Evolutionary conservation across 1,140 invertebrate species (phyloP), one percentile per base, ranked within the genome.

Genomic region (Halesus radiatus): DNA sequence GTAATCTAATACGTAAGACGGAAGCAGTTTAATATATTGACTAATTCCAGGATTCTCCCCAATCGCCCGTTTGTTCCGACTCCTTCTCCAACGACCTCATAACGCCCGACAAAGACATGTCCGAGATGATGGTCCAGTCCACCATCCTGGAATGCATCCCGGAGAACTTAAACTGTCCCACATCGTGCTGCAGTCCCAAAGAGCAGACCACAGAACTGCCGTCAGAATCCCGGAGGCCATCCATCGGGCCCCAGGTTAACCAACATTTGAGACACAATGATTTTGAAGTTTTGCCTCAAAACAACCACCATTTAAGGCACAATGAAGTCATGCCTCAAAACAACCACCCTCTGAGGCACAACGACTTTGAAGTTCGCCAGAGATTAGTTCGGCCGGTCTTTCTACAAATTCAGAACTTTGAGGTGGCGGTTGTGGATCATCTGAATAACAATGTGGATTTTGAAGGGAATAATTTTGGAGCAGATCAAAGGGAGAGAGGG

Each of bases 41-140:
- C 26, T 37, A 10, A 45, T 76, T 76, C n/a, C 66, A 81, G 75
- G 80, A 81, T 73, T 81, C 80, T n/a, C 80, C 80, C 22, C 80
- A 77, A 74, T 81, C 80, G 3, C 80, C 80, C 1, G 53, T 73
- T 8, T 78, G 66, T 32, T 81, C 79, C 6, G 79, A 80, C 29
- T 76, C 80, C 6, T 81, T 81, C 45, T 81, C 80, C 5, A 81
- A 78, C 50, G 80, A 78, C 45, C 80, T 81, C 7, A 77, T 81
- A 68, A 81, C 80, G 3, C 80, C 80, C 1, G 80, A 81, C 66
- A 77, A 78, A 58, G 80, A 81, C 53, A 15, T 70, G 3, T 73
- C 70, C 5, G 74, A 77, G 2, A 56, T 72, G 79, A 75, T 75
- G 72, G 23, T 75, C 8, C 74, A 77, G 32, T 76, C 79, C 52